Base-by-base conservation (phyloP, 2,113 vertebrate species). In the Neogobius melanostomus region DNA sequence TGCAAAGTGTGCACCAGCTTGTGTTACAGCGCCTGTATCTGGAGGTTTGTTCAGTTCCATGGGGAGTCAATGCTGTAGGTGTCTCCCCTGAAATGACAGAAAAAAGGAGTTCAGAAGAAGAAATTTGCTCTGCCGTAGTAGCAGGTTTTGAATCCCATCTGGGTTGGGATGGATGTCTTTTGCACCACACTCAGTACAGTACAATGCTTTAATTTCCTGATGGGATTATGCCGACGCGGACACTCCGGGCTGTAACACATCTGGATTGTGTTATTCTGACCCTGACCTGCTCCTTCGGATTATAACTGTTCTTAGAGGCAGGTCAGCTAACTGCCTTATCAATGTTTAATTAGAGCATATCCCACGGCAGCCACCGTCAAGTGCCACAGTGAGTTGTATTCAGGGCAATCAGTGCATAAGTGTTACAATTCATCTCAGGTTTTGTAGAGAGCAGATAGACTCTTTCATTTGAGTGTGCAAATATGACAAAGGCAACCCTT, bases 171-270 rank as follows among this genome's bases (percentile, higher is more conserved):
- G 53, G 14, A 54, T 54, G 53, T 11, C 17, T 28, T 28, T 28
- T 56, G 69, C 69, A 48, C 74, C 21, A 36, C 53, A 78, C 71
- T 59, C 70, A 72, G 67, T 68, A 73, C 70, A 72, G 68, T 62
- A 77, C 65, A 60, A 47, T 79, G 63, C 54, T 89, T 81, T 82
- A 81, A 90, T 89, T 85, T 91, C 81, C 82, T 84, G 70, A 74
- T 74, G 78, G 71, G 70, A 63, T 82, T 76, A 82, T 56, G 70
- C 68, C 72, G 21, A 64, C 43, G 43, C 63, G 71, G 65, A 67
- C 62, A 72, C 66, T 75, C 63, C 63, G 36, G 64, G 59, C 71
- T 44, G 52, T 74, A 70, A 83, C 80, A 75, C 83, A 90, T 88
- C 86, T 90, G 88, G 87, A 79, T 51, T 68, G 56, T 66, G 82